Base-by-base conservation (phyloP, 2,113 vertebrate species). In the Pteruthius melanotis region DNA sequence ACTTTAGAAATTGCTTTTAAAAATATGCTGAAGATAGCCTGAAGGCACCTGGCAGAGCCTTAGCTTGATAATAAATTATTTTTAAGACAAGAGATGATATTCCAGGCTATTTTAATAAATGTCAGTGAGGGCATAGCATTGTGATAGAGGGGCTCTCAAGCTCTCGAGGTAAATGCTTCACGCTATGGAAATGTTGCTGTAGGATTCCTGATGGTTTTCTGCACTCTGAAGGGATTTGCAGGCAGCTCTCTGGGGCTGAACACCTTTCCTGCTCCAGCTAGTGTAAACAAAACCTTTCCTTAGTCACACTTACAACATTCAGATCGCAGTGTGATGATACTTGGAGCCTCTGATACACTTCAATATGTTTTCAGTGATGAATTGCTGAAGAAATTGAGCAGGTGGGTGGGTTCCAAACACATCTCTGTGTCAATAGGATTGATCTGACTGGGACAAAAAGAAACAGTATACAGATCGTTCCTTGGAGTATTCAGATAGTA, bases 291-390 rank as follows among this genome's bases (percentile, higher is more conserved):
- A 91, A 78, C 4, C 30, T 79, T 66, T 68, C 33, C 22, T 52
- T 30, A 8, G 20, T 24, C 47, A 17, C 24, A 9, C 4, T 50
- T 65, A 15, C 3, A 9, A 1, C 7, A 6, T 78, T 82, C 39
- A 31, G 22, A 15, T 39, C 0, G 0, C 18, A 30, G 30, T 10
- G 18, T 27, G 35, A 4, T 5, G 10, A 8, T 44, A 30, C 24
- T 22, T 35, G 27, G 18, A 61, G 27, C 40, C 18, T 60, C 53
- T 42, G 20, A 15, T 42, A 35, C 17, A 2, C 6, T 28, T 61
- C 33, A 26, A 26, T 56, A 3, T 9, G 3, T 54, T 82, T 52
- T 76, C 56, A 60, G 4, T 60, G 44, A 54, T 15, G 13, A 89
- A 47, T 15, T 53, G 42, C 39, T 79, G 7, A 26, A 52, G 20